phyloP scores from a whole-genome alignment of 2,113 vertebrate species.

The Rynchops niger region DNA sequence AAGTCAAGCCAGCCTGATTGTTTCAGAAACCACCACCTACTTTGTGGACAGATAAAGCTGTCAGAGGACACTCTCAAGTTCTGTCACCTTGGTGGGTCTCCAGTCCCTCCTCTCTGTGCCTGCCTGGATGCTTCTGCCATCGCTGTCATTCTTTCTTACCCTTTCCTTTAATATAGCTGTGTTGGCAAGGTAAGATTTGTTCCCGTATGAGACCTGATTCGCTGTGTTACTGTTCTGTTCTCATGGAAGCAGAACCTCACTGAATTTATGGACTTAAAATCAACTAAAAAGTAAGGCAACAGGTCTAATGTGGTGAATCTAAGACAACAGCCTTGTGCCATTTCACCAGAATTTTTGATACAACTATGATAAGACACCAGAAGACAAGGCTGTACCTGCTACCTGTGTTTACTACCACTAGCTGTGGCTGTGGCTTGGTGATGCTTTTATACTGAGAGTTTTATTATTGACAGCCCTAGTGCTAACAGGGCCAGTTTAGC shows the following conservation, averaged over 20 bases:
- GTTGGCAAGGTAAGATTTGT: not conserved
- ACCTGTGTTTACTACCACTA: not conserved
- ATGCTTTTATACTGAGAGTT: not conserved
- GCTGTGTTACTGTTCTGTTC: not conserved
- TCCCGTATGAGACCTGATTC: not conserved
- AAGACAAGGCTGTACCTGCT: not conserved
- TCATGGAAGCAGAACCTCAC: not conserved
- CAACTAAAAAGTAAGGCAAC: not conserved
- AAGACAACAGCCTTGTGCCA: not conserved
- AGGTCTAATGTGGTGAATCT: not conserved
- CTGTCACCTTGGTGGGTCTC: not conserved
- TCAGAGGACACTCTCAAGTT: not conserved
- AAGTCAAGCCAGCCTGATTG: not conserved
- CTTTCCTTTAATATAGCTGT: not conserved
- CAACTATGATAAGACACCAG: not conserved
- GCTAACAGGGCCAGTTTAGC: not conserved
- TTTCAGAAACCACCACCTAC: not conserved
- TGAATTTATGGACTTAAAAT: not conserved
- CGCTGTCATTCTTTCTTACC: not conserved
- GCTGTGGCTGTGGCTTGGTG: not conserved
- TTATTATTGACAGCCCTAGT: not conserved
- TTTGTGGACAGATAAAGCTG: not conserved
- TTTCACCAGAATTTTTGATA: not conserved
- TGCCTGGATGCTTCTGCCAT: not conserved
- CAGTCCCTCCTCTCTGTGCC: not conserved